phyloP scores from a whole-genome alignment of 2,113 vertebrate genomes.

The Nesoenas mayeri region DNA sequence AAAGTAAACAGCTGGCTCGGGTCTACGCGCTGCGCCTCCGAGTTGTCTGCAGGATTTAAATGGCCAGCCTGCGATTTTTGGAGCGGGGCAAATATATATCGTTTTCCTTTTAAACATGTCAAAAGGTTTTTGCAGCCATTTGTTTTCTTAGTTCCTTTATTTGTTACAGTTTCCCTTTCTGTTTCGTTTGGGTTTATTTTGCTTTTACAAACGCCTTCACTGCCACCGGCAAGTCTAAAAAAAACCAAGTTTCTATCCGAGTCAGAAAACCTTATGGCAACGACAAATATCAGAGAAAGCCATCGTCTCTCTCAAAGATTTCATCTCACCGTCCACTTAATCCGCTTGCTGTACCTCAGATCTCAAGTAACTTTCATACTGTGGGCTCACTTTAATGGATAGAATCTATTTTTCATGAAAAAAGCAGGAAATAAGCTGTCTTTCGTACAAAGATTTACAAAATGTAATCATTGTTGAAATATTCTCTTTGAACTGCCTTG shows the following conservation, averaged over 20 bases:
- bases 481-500: constrained; percentile 86
- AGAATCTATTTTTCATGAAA: constrained; percentile 85
- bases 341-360: constrained; percentile 75
- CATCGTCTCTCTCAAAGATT: constrained; percentile 63
- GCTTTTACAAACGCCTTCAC: background rate
- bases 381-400: constrained; percentile 80
- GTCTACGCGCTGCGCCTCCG: background rate
- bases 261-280: constrained; percentile 56
- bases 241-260: background rate
- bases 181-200: constrained; percentile 22
- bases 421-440: constrained; percentile 82
- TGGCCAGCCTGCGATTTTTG: background rate
- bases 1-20: constrained; percentile 59
- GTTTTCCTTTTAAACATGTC: constrained; percentile 24
- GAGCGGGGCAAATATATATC: background rate
- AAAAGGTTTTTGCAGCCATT: constrained; percentile 2
- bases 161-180: background rate
- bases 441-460: constrained; percentile 87
- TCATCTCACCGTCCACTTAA: constrained; percentile 70
- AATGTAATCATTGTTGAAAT: constrained; percentile 91
- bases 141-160: constrained; percentile 37
- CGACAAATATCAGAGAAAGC: constrained; percentile 44
- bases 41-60: constrained; percentile 32
- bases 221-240: background rate
- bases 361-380: constrained; percentile 80